A percentile compares a stretch with the other conserved stretches of the same genome.
Evolutionary conservation across 2,113 vertebrate species (phyloP).

Genomic region (Trematocara marginatum): DNA sequence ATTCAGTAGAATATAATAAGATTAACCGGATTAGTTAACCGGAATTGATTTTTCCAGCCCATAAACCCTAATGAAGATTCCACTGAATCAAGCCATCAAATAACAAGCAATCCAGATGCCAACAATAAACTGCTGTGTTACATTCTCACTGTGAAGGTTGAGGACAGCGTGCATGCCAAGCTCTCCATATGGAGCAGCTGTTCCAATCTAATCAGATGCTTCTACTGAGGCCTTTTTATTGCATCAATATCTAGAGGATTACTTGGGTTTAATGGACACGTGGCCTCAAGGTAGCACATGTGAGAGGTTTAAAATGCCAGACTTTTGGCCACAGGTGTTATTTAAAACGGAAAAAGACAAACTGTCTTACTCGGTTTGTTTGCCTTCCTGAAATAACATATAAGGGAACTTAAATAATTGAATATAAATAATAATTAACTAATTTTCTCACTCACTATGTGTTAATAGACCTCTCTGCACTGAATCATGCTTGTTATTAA

Average conservation of each 20-base stretch:
- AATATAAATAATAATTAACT: not conserved
- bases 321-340: not conserved
- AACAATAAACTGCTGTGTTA: not conserved
- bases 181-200: conserved; percentile 26
- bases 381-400: not conserved
- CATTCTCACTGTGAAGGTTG: not conserved
- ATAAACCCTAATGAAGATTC: not conserved
- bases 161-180: not conserved
- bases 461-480: too few relatives aligned
- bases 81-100: not conserved
- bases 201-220: conserved; percentile 15
- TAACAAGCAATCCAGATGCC: not conserved
- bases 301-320: not conserved
- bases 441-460: not conserved
- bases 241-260: conserved; percentile 34
- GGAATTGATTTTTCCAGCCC: not conserved
- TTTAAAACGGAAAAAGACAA: not conserved
- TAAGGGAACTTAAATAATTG: not conserved
- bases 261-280: conserved; percentile 33
- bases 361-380: accelerated
- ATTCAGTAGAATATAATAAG: not conserved
- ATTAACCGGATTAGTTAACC: not conserved
- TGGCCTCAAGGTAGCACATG: not conserved
- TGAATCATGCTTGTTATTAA: too few relatives aligned
- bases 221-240: conserved; percentile 37